Conservation (phyloP, 1,140 invertebrate species). For the Tigriopus japonicus region DNA sequence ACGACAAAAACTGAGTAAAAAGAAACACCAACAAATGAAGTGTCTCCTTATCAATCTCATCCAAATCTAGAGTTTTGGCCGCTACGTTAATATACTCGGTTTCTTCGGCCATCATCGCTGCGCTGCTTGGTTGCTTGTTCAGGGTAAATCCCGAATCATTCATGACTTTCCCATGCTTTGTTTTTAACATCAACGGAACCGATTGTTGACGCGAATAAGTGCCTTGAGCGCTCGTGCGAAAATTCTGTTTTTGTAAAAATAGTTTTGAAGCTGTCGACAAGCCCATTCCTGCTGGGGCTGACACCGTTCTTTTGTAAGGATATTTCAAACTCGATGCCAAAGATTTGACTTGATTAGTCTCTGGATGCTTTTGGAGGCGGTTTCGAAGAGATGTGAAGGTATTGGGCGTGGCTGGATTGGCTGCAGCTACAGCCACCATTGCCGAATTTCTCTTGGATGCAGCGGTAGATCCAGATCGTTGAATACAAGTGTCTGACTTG, state of each 20-base stretch:
- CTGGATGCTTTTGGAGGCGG: no score
- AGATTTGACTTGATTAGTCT: background rate
- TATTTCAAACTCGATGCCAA: constrained; percentile 40
- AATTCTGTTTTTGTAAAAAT: no score
- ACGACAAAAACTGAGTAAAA: constrained; percentile 80
- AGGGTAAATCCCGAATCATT: background rate
- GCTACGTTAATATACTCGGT: constrained; percentile 20
- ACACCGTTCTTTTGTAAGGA: constrained; percentile 85
- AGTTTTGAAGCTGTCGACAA: constrained; percentile 1
- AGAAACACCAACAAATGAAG: constrained; percentile 87
- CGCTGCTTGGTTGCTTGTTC: constrained; percentile 49
- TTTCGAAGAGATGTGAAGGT: no score
- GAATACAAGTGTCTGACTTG: background rate
- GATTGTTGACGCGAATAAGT: constrained; percentile 2
- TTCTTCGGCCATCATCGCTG: constrained; percentile 23
- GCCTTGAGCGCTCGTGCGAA: no score
- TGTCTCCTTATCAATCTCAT: constrained; percentile 86
- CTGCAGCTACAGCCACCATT: background rate
- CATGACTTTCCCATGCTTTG: background rate
- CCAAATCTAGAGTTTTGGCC: constrained; percentile 56
- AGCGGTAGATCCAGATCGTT: background rate
- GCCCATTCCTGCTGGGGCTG: constrained; percentile 56
- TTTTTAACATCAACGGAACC: constrained; percentile 11
- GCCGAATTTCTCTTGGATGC: background rate
- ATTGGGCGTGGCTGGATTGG: no score